phyloP scores from a whole-genome alignment of 2,888 invertebrate species.

The Odontocerum albicorne region DNA sequence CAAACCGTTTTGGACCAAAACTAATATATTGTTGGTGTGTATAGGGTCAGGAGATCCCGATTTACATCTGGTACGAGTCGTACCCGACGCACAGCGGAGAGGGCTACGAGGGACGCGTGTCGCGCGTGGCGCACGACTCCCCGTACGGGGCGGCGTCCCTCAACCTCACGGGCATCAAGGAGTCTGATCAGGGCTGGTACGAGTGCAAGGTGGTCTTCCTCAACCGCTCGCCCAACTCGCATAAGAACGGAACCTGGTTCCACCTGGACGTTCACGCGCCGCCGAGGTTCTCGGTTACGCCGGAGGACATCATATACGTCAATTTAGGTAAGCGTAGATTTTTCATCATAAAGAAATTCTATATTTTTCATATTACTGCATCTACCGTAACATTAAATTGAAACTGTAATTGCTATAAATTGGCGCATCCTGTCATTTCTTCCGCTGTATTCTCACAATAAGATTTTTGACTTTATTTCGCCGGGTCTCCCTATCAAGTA shows the following conservation, averaged over 20 bases:
- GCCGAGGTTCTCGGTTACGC: slow-evolving; percentile 92
- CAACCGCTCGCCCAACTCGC: slow-evolving; percentile 88
- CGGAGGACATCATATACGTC: slow-evolving; percentile 95
- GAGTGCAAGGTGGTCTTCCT: slow-evolving; percentile 94
- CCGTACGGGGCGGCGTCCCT: slow-evolving; percentile 91
- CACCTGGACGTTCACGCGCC: slow-evolving; percentile 97
- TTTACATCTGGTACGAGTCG: slow-evolving; percentile 98
- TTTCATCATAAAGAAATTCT: too few relatives aligned
- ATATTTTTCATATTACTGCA: too few relatives aligned
- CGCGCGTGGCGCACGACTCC: slow-evolving; percentile 84
- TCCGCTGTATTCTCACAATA: too few relatives aligned
- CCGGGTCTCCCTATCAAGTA: too few relatives aligned
- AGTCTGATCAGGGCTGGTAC: slow-evolving; percentile 96
- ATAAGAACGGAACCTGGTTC: slow-evolving; percentile 97
- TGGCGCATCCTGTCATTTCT: too few relatives aligned
- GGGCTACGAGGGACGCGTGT: slow-evolving; percentile 90
- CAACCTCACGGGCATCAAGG: slow-evolving; percentile 92
- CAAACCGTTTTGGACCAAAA: background rate
- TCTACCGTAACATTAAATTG: too few relatives aligned
- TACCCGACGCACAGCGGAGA: slow-evolving; percentile 96
- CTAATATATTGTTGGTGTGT: slow-evolving; percentile 6
- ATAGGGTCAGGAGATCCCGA: slow-evolving; percentile 93
- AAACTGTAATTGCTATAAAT: too few relatives aligned
- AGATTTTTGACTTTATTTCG: too few relatives aligned
- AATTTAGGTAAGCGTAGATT: slow-evolving; percentile 67